A percentile compares a stretch with the other conserved stretches of the same genome.
Evolutionary conservation across 2,888 invertebrate genomes (phyloP).

Genomic region (Nysson spinosus): DNA sequence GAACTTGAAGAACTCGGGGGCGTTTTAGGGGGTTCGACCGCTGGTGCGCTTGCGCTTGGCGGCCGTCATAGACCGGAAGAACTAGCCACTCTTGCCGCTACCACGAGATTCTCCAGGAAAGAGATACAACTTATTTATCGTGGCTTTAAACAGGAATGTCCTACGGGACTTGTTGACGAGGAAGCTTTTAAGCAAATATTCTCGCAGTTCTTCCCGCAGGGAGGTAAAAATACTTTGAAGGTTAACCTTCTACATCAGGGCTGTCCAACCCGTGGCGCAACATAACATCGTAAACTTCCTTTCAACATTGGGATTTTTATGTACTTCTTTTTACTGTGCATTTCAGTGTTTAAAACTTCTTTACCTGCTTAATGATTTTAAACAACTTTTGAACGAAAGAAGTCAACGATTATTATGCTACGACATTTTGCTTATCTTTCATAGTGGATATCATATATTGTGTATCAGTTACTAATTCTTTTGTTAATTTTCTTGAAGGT

Average conservation of each 20-base stretch:
- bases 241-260: background rate
- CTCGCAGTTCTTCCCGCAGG: slow-evolving; percentile 93
- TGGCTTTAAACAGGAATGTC: slow-evolving; percentile 94
- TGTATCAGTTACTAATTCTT: too few relatives aligned
- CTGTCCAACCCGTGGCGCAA: background rate
- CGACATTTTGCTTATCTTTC: too few relatives aligned
- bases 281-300: too few relatives aligned
- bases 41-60: slow-evolving; percentile 78
- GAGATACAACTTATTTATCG: slow-evolving; percentile 94
- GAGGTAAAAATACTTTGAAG: slow-evolving; percentile 81
- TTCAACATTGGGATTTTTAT: too few relatives aligned
- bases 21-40: slow-evolving; percentile 75
- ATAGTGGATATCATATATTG: too few relatives aligned
- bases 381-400: too few relatives aligned
- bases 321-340: too few relatives aligned
- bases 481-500: too few relatives aligned
- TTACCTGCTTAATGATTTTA: too few relatives aligned
- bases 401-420: too few relatives aligned
- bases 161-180: slow-evolving; percentile 91
- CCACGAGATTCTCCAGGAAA: slow-evolving; percentile 87
- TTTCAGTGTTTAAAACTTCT: too few relatives aligned
- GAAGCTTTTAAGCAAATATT: slow-evolving; percentile 93
- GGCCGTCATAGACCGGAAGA: slow-evolving; percentile 89
- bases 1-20: slow-evolving; percentile 83
- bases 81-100: slow-evolving; percentile 85